Evolutionary conservation across 2,113 vertebrate species (phyloP).

Genomic region (Morone saxatilis): DNA sequence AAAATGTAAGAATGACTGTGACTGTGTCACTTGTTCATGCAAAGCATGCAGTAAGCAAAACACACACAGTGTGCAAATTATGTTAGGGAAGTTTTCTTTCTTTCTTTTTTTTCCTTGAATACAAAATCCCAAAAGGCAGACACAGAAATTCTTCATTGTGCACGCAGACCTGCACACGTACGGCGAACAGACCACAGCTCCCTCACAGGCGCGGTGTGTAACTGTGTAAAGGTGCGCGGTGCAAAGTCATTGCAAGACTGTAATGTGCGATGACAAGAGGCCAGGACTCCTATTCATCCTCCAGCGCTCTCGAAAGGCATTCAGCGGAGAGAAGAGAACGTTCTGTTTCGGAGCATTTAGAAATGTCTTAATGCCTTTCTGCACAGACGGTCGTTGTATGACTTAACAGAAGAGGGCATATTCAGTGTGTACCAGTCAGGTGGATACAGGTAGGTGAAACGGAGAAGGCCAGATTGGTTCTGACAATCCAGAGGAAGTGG

Average conservation of each 20-base stretch:
- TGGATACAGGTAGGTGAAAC: slow-evolving; percentile 30
- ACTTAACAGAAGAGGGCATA: slow-evolving; percentile 48
- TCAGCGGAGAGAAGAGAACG: background rate
- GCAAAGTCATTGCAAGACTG: background rate
- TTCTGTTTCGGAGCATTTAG: slow-evolving; percentile 40
- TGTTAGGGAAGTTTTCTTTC: background rate
- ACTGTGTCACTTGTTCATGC: background rate
- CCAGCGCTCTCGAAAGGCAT: slow-evolving; percentile 4
- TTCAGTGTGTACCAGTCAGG: slow-evolving; percentile 43
- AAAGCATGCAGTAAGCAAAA: background rate
- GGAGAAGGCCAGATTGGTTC: slow-evolving; percentile 32
- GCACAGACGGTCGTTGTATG: slow-evolving; percentile 16
- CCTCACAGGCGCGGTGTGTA: background rate
- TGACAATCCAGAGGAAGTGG: slow-evolving; percentile 37
- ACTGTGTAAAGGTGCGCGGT: slow-evolving; percentile 4
- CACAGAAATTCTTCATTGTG: background rate
- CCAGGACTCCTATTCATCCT: slow-evolving; percentile 36
- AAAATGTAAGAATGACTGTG: background rate
- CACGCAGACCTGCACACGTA: background rate
- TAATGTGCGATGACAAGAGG: slow-evolving; percentile 53
- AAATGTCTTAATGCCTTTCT: slow-evolving; percentile 43
- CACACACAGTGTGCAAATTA: background rate
- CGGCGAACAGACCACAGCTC: background rate
- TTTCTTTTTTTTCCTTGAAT: background rate
- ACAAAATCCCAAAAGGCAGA: background rate